phyloP scores from a whole-genome alignment of 2,797 vertebrate genomes.

The Halcyon smyrnensis region DNA sequence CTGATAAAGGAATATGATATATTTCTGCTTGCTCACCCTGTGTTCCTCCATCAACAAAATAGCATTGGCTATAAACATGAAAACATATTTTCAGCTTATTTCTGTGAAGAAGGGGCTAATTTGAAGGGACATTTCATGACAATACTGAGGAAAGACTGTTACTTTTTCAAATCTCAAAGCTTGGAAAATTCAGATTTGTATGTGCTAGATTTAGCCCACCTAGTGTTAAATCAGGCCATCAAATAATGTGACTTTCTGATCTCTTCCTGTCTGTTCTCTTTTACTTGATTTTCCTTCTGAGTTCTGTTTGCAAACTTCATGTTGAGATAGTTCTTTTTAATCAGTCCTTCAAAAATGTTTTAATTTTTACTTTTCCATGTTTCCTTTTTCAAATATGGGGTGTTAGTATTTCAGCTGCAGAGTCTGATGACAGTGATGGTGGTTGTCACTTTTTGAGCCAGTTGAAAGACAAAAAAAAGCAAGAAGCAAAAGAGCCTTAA shows the following conservation, averaged over 20 bases:
- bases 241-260: not conserved
- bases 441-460: not conserved
- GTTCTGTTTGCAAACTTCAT: not conserved
- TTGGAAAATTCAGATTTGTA: not conserved
- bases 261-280: not conserved
- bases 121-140: not conserved
- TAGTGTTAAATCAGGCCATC: not conserved
- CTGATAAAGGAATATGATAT: not conserved
- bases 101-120: not conserved
- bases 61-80: not conserved
- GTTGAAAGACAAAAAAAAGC: not conserved
- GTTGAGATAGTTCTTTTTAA: not conserved
- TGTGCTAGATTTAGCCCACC: not conserved
- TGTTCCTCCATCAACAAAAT: not conserved
- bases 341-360: not conserved
- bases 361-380: not conserved
- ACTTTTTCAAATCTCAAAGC: not conserved
- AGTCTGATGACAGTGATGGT: not conserved
- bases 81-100: not conserved
- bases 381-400: not conserved
- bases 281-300: not conserved
- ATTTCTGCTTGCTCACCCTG: not conserved
- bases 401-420: not conserved
- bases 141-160: not conserved
- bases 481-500: not conserved